Evolutionary conservation across 2,797 vertebrate genomes (phyloP).

Genomic region (Squalus acanthias): DNA sequence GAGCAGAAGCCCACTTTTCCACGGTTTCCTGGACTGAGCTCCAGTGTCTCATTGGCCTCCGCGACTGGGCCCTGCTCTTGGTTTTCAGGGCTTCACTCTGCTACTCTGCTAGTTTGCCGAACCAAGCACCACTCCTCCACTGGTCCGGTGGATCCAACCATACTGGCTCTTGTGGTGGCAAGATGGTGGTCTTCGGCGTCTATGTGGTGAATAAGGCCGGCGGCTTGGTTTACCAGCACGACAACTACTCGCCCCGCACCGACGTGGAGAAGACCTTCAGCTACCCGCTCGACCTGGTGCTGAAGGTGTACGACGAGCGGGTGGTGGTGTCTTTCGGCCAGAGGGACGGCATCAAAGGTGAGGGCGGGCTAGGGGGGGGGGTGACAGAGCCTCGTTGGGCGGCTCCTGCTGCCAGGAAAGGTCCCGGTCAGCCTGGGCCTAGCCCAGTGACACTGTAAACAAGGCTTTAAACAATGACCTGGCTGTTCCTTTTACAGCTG

Average conservation of each 20-base stretch:
- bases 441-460: neutral
- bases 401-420: neutral
- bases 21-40: too few relatives aligned
- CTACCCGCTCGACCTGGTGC: conserved; percentile 82
- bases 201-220: conserved; percentile 94
- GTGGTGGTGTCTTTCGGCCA: conserved; percentile 88
- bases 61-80: too few relatives aligned
- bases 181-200: conserved; percentile 92
- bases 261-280: conserved; percentile 92
- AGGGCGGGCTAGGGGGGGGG: neutral
- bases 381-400: neutral
- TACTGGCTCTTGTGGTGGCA: too few relatives aligned
- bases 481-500: too few relatives aligned
- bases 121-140: too few relatives aligned
- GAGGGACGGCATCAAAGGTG: conserved; percentile 87
- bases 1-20: too few relatives aligned
- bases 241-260: conserved; percentile 78
- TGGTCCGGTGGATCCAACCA: too few relatives aligned
- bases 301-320: conserved; percentile 88
- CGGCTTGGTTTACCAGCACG: conserved; percentile 88
- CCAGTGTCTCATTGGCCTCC: too few relatives aligned
- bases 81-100: too few relatives aligned
- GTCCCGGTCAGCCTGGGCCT: neutral
- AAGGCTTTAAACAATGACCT: too few relatives aligned
- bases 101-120: too few relatives aligned